These are phyloP conservation scores for Drosophila lutescens DNA, from an alignment of 2,888 invertebrate species.

Conservation along the genomic window DNA sequence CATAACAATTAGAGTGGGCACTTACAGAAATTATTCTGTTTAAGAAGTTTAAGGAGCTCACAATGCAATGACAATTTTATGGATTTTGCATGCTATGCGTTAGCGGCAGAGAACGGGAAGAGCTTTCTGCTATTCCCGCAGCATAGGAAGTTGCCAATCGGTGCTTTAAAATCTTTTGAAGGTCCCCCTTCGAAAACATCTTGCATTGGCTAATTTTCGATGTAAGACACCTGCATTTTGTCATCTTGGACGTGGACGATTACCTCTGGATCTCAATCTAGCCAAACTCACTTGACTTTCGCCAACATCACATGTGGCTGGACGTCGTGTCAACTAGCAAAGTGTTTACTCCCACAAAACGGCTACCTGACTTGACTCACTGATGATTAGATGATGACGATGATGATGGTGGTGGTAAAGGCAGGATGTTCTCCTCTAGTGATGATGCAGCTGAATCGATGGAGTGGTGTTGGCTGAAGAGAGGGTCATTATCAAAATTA, in stretches of 20 bases:
- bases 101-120: too few species aligned
- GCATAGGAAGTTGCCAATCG: too few species aligned
- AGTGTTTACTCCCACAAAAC: slow-evolving; percentile 11
- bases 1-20: not conserved
- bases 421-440: not conserved
- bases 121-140: too few species aligned
- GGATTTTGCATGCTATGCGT: too few species aligned
- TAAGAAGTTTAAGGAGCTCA: too few species aligned
- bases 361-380: slow-evolving; percentile 19
- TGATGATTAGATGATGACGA: slow-evolving; percentile 12
- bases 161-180: not conserved
- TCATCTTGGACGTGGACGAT: not conserved
- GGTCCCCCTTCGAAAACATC: not conserved
- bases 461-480: too few species aligned
- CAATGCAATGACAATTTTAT: too few species aligned
- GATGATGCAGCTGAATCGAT: slow-evolving; percentile 1
- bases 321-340: slow-evolving; percentile 2
- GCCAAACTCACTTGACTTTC: not conserved
- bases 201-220: not conserved
- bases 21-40: not conserved
- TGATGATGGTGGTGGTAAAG: slow-evolving; percentile 1
- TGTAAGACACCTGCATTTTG: not conserved
- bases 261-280: not conserved
- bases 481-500: slow-evolving; percentile 29
- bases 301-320: not conserved